phyloP scores from a whole-genome alignment of 92 coral and sea anemone genomes.

The Porites divaricata region DNA sequence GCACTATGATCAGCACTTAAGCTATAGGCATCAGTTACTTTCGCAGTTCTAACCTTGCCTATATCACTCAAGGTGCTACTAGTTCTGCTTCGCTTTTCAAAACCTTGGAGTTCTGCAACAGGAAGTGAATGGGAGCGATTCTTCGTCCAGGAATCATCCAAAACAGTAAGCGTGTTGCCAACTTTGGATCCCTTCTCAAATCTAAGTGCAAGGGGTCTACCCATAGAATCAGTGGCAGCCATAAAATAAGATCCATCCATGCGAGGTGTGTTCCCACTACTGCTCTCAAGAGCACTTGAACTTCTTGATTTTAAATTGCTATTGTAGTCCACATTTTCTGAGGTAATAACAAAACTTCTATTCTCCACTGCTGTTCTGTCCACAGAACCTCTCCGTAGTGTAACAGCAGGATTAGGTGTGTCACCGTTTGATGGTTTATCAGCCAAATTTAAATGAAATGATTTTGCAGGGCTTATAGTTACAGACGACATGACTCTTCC shows the following conservation, averaged over 20 bases:
- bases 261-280: slow-evolving; percentile 20
- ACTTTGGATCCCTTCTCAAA: slow-evolving; percentile 77
- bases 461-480: slow-evolving; percentile 66
- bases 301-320: slow-evolving; percentile 41
- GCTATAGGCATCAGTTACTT: slow-evolving; percentile 49
- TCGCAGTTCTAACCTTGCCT: slow-evolving; percentile 30
- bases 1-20: slow-evolving; percentile 41
- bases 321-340: slow-evolving; percentile 68
- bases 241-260: slow-evolving; percentile 82
- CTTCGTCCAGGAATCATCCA: slow-evolving; percentile 65
- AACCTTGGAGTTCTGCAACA: slow-evolving; percentile 62
- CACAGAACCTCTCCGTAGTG: slow-evolving; percentile 71
- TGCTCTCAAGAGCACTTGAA: slow-evolving; percentile 34
- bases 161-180: slow-evolving; percentile 72
- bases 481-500: slow-evolving; percentile 69
- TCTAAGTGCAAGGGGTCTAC: slow-evolving; percentile 85
- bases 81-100: slow-evolving; percentile 40
- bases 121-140: slow-evolving; percentile 78
- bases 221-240: slow-evolving; percentile 89
- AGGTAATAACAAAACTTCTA: slow-evolving; percentile 79
- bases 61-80: slow-evolving; percentile 36
- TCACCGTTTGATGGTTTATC: slow-evolving; percentile 23
- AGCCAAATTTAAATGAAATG: slow-evolving; percentile 16
- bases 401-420: slow-evolving; percentile 41
- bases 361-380: slow-evolving; percentile 82